Evolutionary conservation across 2,797 vertebrate species (phyloP), one percentile per base, ranked within the genome.

Genomic region (Perodicticus potto): DNA sequence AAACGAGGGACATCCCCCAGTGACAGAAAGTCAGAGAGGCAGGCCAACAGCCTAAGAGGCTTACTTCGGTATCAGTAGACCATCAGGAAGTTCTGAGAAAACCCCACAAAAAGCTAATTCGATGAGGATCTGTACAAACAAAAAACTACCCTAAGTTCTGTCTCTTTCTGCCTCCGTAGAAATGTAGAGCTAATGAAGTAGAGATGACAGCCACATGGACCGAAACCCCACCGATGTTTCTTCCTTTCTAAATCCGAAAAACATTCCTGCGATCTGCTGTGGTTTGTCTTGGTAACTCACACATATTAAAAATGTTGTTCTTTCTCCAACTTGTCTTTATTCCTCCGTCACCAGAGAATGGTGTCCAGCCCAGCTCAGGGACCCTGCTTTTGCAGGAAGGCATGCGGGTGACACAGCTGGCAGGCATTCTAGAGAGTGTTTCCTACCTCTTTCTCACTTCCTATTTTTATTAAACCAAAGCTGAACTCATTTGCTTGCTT

Each of bases 401-500:
- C 85, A 78, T 34, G 8, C 22, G 29, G 84, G 77, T 80, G 91
- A 88, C 89, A 86, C 86, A 95, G 96, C 84, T 91, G 96, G 12
- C 40, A 20, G 53, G 82, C 84, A 81, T 72, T 73, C 94, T 94
- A 91, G 96, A 87, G 57, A 84, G 29, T 92, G 20, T 59, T 96
- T 96, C 97, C 94, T 93, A 96, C 96, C 93, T 93, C 86, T 76
- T 87, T 93, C 97, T 98, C 96, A 97, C 96, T 97, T 97, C 97
- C 97, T 91, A 91, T 95, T 96, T 96, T 97, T 96, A 92, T 63
- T 72, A 95, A 94, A 85, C 91, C 93, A 93, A 92, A 86, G 88
- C 89, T 91, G 57, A 85, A 74, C 97, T 93, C 95, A 74, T 91
- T 86, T 93, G 96, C 95, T 89, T 95, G 82, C 53, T 88, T 34